These are phyloP conservation scores for Tenodera sinensis DNA, from an alignment of 2,888 invertebrate genomes.

Conservation along the genomic window DNA sequence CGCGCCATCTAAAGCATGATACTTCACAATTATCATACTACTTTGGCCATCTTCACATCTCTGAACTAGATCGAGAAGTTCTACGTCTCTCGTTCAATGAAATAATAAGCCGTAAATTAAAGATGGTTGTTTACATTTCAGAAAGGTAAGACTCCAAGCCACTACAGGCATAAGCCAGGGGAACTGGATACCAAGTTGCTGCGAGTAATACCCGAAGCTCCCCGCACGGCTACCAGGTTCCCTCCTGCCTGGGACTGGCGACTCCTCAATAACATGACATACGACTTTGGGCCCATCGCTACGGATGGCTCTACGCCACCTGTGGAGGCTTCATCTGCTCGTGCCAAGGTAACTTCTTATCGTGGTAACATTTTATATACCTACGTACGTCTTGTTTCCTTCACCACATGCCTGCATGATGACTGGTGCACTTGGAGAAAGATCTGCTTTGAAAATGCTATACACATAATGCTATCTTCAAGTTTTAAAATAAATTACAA, in stretches of 20 bases:
- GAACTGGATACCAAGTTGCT: slow-evolving; percentile 74
- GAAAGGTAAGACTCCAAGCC: slow-evolving; percentile 79
- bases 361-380: no score
- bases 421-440: no score
- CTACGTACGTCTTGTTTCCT: no score
- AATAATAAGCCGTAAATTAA: no score
- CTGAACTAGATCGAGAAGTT: no score
- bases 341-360: not conserved
- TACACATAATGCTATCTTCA: no score
- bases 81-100: not conserved
- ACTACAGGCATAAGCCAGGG: slow-evolving; percentile 68
- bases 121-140: slow-evolving; percentile 45
- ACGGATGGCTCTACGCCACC: slow-evolving; percentile 18
- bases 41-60: no score
- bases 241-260: slow-evolving; percentile 72
- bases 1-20: no score
- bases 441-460: no score
- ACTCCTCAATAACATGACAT: slow-evolving; percentile 44
- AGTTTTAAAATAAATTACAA: no score
- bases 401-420: no score
- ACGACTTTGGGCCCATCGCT: slow-evolving; percentile 27
- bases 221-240: slow-evolving; percentile 69
- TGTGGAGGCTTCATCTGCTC: slow-evolving; percentile 4
- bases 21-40: no score
- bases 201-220: slow-evolving; percentile 73